Conservation (phyloP, 2,113 vertebrate genomes). For the Crocuta crocuta region DNA sequence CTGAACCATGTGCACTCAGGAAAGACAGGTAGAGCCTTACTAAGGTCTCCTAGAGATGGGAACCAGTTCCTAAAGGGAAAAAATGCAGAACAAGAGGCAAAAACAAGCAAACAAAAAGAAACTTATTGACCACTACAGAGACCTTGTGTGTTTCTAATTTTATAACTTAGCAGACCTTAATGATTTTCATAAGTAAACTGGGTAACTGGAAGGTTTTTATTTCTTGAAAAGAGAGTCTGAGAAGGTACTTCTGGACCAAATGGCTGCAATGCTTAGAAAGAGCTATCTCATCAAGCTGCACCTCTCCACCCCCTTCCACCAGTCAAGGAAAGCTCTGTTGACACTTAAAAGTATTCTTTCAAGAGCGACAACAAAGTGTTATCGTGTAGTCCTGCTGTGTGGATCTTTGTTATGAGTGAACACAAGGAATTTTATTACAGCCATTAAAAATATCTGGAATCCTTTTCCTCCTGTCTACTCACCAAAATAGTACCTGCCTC, state of each 20-base stretch:
- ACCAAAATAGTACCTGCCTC: background rate
- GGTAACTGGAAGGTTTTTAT: background rate
- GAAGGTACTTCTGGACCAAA: background rate
- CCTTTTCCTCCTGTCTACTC: background rate
- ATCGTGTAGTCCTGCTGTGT: background rate
- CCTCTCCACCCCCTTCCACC: background rate
- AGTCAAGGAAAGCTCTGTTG: background rate
- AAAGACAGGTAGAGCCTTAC: background rate
- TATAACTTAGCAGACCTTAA: background rate
- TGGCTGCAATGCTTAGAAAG: background rate
- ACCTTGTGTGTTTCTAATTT: background rate
- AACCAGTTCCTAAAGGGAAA: background rate
- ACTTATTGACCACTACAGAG: background rate
- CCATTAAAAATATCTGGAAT: background rate
- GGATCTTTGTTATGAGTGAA: background rate
- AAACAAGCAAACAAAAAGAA: background rate
- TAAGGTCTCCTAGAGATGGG: background rate
- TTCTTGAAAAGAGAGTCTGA: background rate
- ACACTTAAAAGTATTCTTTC: background rate
- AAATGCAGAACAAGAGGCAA: background rate
- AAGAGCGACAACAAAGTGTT: background rate
- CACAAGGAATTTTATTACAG: background rate
- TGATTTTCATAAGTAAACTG: background rate
- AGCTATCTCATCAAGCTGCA: background rate
- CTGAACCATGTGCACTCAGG: rapidly evolving